Base-by-base conservation (phyloP, 2,797 vertebrate species). In the Microcaecilia unicolor region DNA sequence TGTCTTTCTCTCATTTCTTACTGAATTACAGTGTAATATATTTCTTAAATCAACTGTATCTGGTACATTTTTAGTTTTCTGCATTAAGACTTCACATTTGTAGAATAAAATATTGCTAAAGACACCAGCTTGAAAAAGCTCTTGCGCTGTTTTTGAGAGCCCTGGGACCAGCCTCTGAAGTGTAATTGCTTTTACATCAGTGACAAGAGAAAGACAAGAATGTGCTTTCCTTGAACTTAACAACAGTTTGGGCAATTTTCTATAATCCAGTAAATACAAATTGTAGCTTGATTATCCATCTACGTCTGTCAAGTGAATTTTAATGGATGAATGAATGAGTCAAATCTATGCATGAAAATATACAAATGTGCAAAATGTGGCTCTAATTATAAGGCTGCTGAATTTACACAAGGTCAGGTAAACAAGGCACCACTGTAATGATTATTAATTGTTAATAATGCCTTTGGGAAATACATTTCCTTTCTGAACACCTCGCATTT, bases 401-500 rank as follows among this genome's bases (percentile, higher is more conserved):
- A 79, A 83, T 83, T 84, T 84, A 78, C 67, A 75, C 67, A 61
- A 77, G 83, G 81, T 84, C 81, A 84, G 74, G 77, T 85, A 86
- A 86, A 86, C 81, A 86, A 84, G 78, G 60, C 77, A 72, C 71
- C 64, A 72, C 55, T 82, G 71, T 85, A 85, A 85, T 83, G 81
- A 78, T 85, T 85, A 85, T 83, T 86, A 86, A 86, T 85, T 85
- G 80, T 84, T 86, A 86, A 86, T 85, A 85, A 84, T 74, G 80
- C 81, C 78, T 85, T 82, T 80, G 70, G 64, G 62, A 64, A 78
- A 76, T 61, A 65, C 45, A 46, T 61, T 78, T 72, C 57, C 72
- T 46, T 67, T 71, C 64, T 70, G 58, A 74, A 72, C 72, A 81
- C 67, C 61, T 73, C 69, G 55, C 48, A 18, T 63, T 72, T 67